These are phyloP conservation scores for Sclerodermus sp. DNA, from an alignment of 2,888 invertebrate genomes.

Conservation along the genomic window DNA sequence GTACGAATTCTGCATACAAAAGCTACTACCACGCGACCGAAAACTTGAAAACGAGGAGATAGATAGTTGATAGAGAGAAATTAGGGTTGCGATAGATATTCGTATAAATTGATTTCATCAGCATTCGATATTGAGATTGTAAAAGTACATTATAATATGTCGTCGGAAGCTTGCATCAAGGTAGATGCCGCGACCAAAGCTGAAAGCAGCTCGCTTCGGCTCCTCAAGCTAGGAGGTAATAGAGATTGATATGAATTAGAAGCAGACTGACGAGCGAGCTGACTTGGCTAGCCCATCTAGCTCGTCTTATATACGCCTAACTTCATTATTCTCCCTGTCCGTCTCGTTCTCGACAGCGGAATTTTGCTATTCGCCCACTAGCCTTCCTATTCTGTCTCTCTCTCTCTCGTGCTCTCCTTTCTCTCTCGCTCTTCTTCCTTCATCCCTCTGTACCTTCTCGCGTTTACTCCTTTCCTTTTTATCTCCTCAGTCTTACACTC, in stretches of 20 bases:
- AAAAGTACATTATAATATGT: too few species aligned
- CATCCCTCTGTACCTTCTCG: neutral
- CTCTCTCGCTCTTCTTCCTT: conserved; percentile 2
- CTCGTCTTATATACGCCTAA: conserved; percentile 16
- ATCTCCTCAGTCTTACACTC: too few species aligned
- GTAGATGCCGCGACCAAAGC: neutral
- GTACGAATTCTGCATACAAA: too few species aligned
- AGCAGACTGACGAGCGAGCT: conserved; percentile 15
- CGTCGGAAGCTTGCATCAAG: too few species aligned
- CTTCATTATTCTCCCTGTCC: conserved; percentile 27
- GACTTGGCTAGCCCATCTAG: conserved; percentile 7
- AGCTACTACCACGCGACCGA: too few species aligned
- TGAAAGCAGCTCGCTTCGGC: conserved; percentile 1
- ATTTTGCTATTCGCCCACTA: neutral
- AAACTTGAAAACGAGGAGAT: too few species aligned
- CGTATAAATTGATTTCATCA: too few species aligned
- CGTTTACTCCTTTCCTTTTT: too few species aligned
- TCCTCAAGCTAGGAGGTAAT: conserved; percentile 17
- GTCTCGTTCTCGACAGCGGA: conserved; percentile 1
- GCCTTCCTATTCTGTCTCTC: conserved; percentile 1
- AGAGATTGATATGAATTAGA: conserved; percentile 38
- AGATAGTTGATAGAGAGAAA: too few species aligned
- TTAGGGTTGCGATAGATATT: too few species aligned
- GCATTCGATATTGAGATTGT: too few species aligned
- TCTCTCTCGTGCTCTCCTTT: neutral